Evolutionary conservation across 2,888 invertebrate genomes (phyloP), one percentile per base, ranked within the genome.

Genomic region (Leptogaster cylindrica): DNA sequence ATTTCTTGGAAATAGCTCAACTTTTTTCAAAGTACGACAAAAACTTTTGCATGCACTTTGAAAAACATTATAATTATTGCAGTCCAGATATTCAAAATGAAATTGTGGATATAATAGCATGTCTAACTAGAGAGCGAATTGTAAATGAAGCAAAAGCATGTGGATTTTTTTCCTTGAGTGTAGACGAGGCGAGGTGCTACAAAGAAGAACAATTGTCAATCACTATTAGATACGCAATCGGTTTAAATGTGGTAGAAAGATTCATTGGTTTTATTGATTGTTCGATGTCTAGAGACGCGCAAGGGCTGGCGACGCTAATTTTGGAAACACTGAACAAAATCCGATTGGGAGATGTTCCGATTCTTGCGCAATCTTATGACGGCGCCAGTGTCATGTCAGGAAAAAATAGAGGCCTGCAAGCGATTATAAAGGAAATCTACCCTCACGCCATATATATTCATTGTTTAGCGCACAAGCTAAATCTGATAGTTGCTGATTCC

Each of bases 401-500:
- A 10, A 41, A 41, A 41, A 5, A 41, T 12, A 7, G 41, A 41
- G 41, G 41, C 41, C 41, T 41, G 8, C 41, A 41, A 41, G 41
- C 41, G 12, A 41, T 41, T 41, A 41, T 41, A 10, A 41, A 41
- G 12, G 41, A 41, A 12, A 41, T 12, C 8, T 12, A 41, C 41
- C 41, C 41, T 7, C 8, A 41, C 8, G 41, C 12, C 6, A 41
- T 41, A 41, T 41, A 41, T 12, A 41, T 41, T 25, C 25, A 8
- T 27, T 25, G 50, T 27, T 14, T 50, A 23, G 18, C n/a, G 25
- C 18, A 50, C 18, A 50, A 14, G 14, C 7, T 25, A 25, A 25
- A 50, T 50, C 10, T 50, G 23, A 12, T 50, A 50, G 14, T 50
- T 50, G 27, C 50, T 6, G 14, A 23, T 48, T 48, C 20, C 25